These are phyloP conservation scores for Eidolon dupreanum DNA, from an alignment of 2,797 vertebrate species.

Conservation along the genomic window DNA sequence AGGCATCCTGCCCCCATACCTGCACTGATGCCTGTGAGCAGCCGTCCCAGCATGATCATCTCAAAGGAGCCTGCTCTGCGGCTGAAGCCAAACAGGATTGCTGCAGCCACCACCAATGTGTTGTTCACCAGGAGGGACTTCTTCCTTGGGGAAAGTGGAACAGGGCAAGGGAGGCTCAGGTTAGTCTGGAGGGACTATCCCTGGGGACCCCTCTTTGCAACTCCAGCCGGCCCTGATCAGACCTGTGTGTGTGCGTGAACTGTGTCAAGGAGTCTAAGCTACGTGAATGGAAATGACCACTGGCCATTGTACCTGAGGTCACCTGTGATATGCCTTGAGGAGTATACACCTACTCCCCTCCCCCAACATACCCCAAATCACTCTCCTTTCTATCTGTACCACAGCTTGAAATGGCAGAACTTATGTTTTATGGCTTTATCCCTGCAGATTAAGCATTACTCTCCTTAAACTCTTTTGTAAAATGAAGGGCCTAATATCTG, in stretches of 20 bases:
- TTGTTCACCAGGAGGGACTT: conserved; percentile 94
- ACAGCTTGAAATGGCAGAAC: not conserved
- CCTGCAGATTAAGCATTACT: not conserved
- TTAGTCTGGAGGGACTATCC: not conserved
- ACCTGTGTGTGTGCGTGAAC: rapidly evolving
- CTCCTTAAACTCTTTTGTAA: not conserved
- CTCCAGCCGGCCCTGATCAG: not conserved
- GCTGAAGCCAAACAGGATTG: conserved; percentile 89
- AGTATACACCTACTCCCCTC: not conserved
- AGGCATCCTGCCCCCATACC: conserved; percentile 81
- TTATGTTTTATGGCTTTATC: not conserved
- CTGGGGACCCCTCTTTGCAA: not conserved
- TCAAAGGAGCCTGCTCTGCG: conserved; percentile 91
- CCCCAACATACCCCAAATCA: not conserved
- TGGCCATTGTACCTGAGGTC: not conserved
- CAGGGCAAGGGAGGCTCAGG: not conserved
- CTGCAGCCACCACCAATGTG: conserved; percentile 88
- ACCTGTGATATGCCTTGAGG: not conserved
- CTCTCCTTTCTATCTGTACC: not conserved
- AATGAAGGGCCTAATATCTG: not conserved
- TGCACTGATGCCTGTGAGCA: conserved; percentile 92
- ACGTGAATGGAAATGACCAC: not conserved
- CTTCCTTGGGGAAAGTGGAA: conserved; percentile 86
- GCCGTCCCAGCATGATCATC: conserved; percentile 93
- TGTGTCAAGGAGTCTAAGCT: not conserved